These are phyloP conservation scores for Listrodromus nycthemerus DNA, from an alignment of 2,888 invertebrate genomes.

Conservation along the genomic window DNA sequence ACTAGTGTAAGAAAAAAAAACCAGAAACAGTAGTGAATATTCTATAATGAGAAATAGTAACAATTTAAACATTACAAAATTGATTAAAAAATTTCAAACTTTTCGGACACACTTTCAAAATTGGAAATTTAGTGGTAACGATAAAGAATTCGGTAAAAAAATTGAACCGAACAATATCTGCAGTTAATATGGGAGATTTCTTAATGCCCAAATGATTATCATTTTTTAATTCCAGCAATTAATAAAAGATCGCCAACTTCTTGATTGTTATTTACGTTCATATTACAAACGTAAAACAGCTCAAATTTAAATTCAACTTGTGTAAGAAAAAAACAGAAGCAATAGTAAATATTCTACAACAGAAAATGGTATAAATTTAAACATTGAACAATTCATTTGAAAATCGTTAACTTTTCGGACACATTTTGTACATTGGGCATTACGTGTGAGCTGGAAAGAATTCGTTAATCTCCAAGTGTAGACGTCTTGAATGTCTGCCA, in stretches of 20 bases:
- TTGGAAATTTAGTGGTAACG: neutral
- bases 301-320: neutral
- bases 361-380: neutral
- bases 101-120: neutral
- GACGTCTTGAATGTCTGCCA: slow-evolving; percentile 62
- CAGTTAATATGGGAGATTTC: too few relatives aligned
- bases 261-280: too few relatives aligned
- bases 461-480: slow-evolving; percentile 77
- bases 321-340: too few relatives aligned
- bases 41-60: neutral
- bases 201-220: too few relatives aligned
- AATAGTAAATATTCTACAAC: neutral
- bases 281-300: neutral
- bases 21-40: neutral
- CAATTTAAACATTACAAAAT: neutral
- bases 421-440: neutral
- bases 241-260: too few relatives aligned
- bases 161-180: too few relatives aligned
- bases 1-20: neutral
- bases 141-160: slow-evolving; percentile 70
- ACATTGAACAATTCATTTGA: neutral
- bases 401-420: neutral
- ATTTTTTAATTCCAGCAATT: too few relatives aligned
- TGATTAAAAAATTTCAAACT: neutral
- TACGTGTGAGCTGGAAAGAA: slow-evolving; percentile 27